These are phyloP conservation scores for Megathymus violae DNA, from an alignment of 1,140 invertebrate species.

Conservation along the genomic window DNA sequence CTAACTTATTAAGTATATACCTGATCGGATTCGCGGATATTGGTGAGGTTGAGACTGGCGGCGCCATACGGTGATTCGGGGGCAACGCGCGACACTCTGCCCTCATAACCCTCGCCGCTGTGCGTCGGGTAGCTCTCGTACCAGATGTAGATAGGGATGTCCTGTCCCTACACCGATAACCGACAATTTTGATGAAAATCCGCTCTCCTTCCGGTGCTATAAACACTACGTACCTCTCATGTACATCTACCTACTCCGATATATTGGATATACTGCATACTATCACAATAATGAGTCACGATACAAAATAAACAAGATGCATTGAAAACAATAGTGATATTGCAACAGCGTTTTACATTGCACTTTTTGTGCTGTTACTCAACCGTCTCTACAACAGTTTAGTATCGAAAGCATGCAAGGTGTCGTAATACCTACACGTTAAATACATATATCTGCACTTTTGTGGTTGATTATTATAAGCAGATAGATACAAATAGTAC, in stretches of 20 bases:
- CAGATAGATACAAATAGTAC: slow-evolving; percentile 2
- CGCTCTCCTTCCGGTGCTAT: slow-evolving; percentile 51
- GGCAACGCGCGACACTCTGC: slow-evolving; percentile 93
- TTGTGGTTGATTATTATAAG: not conserved
- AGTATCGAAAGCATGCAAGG: slow-evolving; percentile 18
- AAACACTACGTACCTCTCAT: slow-evolving; percentile 20
- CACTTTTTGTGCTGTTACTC: slow-evolving; percentile 10
- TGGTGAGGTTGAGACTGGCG: slow-evolving; percentile 96
- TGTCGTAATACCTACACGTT: not conserved
- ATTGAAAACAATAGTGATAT: slow-evolving; percentile 12
- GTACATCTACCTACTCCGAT: slow-evolving; percentile 18
- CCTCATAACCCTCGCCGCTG: slow-evolving; percentile 95
- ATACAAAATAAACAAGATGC: slow-evolving; percentile 32
- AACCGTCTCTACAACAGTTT: slow-evolving; percentile 23
- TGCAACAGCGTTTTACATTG: slow-evolving; percentile 16
- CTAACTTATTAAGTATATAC: slow-evolving; percentile 41
- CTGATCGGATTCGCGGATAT: slow-evolving; percentile 95
- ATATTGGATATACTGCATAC: slow-evolving; percentile 20
- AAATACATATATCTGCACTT: slow-evolving; percentile 2
- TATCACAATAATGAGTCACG: slow-evolving; percentile 26
- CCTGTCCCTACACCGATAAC: slow-evolving; percentile 88
- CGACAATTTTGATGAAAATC: slow-evolving; percentile 44
- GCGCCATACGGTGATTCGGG: slow-evolving; percentile 93
- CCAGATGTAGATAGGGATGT: slow-evolving; percentile 98
- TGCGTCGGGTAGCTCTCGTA: slow-evolving; percentile 98